A percentile compares a stretch with the other conserved stretches of the same genome.
phyloP scores from a whole-genome alignment of 2,113 vertebrate species.

The Cariama cristata region DNA sequence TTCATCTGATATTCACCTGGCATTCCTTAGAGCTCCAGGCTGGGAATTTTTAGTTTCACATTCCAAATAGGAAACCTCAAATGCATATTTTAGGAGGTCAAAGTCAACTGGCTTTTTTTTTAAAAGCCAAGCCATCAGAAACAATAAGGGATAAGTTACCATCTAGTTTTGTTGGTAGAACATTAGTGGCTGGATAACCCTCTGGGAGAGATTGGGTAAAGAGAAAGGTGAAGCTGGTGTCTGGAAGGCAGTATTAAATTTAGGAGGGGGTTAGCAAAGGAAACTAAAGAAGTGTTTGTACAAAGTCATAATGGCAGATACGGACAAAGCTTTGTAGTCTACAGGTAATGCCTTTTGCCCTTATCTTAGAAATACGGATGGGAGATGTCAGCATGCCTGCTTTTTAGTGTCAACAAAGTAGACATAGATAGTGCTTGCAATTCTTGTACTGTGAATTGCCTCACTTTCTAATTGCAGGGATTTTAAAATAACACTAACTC shows the following conservation, averaged over 20 bases:
- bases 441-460: neutral
- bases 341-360: neutral
- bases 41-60: neutral
- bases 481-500: neutral
- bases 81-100: neutral
- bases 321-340: neutral
- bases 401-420: neutral
- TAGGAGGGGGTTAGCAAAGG: neutral
- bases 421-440: neutral
- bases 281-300: neutral
- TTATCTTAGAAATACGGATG: neutral
- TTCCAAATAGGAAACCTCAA: neutral
- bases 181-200: neutral
- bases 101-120: neutral
- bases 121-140: neutral
- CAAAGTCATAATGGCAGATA: neutral
- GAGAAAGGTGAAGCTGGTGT: neutral
- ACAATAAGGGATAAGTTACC: neutral
- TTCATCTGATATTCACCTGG: neutral
- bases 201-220: neutral
- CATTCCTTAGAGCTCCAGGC: neutral
- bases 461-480: neutral
- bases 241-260: neutral
- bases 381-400: neutral
- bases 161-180: neutral